These are phyloP conservation scores for Ascaphus truei DNA, from an alignment of 2,113 vertebrate species.

Conservation along the genomic window DNA sequence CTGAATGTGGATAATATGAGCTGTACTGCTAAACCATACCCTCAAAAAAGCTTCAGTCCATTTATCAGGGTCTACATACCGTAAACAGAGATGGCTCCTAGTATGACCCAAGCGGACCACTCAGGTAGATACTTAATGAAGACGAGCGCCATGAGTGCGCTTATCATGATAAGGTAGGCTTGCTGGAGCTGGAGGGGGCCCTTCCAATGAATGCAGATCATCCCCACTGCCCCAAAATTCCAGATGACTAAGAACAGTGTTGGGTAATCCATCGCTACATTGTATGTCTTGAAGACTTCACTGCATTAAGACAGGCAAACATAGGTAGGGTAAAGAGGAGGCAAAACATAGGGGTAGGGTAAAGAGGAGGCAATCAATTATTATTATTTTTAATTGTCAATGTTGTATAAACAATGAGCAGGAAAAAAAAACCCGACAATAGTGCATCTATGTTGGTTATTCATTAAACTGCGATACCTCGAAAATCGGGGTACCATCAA, in stretches of 20 bases:
- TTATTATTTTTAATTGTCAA: background rate
- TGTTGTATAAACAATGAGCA: no score
- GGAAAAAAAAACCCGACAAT: no score
- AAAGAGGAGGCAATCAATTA: background rate
- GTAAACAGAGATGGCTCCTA: constrained; percentile 92
- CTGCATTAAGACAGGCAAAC: constrained; percentile 53
- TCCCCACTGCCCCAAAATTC: constrained; percentile 96
- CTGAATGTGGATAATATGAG: no score
- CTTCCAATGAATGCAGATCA: constrained; percentile 98
- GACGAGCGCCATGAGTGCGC: constrained; percentile 95
- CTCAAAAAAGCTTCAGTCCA: no score
- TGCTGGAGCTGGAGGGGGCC: constrained; percentile 91
- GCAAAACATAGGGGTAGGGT: background rate
- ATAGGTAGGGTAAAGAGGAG: no score
- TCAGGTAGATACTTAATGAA: constrained; percentile 97
- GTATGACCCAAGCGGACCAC: constrained; percentile 97
- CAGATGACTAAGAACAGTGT: constrained; percentile 85
- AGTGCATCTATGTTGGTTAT: no score
- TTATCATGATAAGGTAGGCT: constrained; percentile 95
- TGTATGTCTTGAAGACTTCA: constrained; percentile 93
- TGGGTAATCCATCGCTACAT: constrained; percentile 91
- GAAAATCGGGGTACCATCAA: no score
- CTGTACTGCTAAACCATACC: no score
- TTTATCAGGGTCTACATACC: constrained; percentile 67
- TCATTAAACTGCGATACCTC: no score